Conservation (phyloP, 1,140 invertebrate species). For the Penaeus japonicus region DNA sequence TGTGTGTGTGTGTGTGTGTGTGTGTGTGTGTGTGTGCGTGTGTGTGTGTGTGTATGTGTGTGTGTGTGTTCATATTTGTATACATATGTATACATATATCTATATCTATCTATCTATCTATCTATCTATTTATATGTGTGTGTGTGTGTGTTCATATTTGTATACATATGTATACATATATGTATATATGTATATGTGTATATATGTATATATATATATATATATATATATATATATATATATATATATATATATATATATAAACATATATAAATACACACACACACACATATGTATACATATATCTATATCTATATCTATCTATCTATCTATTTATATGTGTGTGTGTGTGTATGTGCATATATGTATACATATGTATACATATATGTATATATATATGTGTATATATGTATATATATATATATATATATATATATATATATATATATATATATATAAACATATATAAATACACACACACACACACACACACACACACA, state of each 20-base stretch:
- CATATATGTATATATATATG: not conserved
- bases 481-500: not conserved
- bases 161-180: constrained; percentile 21
- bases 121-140: not conserved
- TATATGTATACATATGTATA: not conserved
- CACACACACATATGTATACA: not conserved
- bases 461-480: not conserved
- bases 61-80: not conserved
- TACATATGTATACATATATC: not conserved
- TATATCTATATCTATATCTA: not conserved
- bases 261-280: not conserved
- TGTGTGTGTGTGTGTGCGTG: not conserved
- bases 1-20: too few relatives aligned
- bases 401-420: not conserved
- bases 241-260: constrained; percentile 18
- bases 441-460: not conserved
- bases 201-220: constrained; percentile 8
- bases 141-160: constrained; percentile 3
- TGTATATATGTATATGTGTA: constrained; percentile 22
- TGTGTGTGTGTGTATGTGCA: not conserved
- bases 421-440: not conserved
- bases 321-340: not conserved
- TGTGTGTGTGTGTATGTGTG: too few relatives aligned
- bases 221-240: not conserved
- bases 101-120: not conserved